Evolutionary conservation across 2,113 vertebrate species (phyloP).

Genomic region (Engystomops pustulosus): DNA sequence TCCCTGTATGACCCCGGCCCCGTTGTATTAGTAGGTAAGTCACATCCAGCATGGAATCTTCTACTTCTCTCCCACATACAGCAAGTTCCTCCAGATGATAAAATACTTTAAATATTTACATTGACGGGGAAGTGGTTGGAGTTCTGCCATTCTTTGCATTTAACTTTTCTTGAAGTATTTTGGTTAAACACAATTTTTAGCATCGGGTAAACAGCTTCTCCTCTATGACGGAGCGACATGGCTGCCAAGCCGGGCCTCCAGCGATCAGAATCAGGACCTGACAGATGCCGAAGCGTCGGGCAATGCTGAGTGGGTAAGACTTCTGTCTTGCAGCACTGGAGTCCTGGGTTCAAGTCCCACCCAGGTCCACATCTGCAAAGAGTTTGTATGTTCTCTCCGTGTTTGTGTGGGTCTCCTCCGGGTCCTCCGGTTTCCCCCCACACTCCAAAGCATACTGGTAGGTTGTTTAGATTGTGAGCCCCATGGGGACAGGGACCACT

Average conservation of each 20-base stretch:
- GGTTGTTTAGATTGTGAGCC: no score
- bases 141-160: constrained; percentile 47
- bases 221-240: neutral
- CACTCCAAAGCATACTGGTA: no score
- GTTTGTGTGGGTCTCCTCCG: no score
- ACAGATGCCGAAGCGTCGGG: no score
- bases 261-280: neutral
- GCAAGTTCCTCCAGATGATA: constrained; percentile 9
- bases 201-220: constrained; percentile 3
- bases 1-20: neutral
- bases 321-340: no score
- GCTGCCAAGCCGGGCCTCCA: neutral
- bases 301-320: no score
- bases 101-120: constrained; percentile 43
- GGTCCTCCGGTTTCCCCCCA: no score
- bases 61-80: neutral
- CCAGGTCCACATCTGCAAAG: no score
- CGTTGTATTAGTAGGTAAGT: no score
- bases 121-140: constrained; percentile 28
- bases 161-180: constrained; percentile 39
- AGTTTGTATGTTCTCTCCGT: no score
- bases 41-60: neutral
- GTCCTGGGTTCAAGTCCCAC: no score
- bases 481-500: no score
- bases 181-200: constrained; percentile 23